Evolutionary conservation across 2,113 vertebrate species (phyloP), one percentile per base, ranked within the genome.

Genomic region (Tachysurus vachellii): DNA sequence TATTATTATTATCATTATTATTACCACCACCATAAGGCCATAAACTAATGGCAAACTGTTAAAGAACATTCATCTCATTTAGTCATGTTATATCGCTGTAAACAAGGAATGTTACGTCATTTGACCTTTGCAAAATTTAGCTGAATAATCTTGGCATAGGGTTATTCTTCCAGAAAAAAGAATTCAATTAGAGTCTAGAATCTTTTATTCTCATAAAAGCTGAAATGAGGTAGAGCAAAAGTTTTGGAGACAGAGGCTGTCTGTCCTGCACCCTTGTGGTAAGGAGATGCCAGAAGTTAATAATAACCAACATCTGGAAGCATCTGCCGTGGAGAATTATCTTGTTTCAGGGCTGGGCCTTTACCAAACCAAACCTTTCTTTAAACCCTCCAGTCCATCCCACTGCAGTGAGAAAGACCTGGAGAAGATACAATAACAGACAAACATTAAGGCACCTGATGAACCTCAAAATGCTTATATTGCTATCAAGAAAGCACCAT

Each of bases 291-390:
- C 50, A 64, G 42, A 21, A 66, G 57, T 76, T 57, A 89, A 89
- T 82, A 83, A 83, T 21, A 80, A 42, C 73, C 5, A 47, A 90
- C 90, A 93, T 92, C 89, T 93, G 92, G 89, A 90, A 92, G 85
- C 89, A 89, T 87, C 87, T 71, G 82, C 84, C 59, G 90, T 10
- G 83, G 82, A 53, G 87, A 75, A 91, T 91, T 89, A 89, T 88
- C 56, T 59, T 57, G 64, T 76, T 87, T 90, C 83, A 83, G 88
- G 70, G 86, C n/a, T 77, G 82, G 36, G 71, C 57, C 70, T 89
- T 86, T 92, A 89, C 87, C 71, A 86, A 91, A 68, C 84, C 80
- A 64, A 44, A 71, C 81, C 86, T 66, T 64, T 85, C 75, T 5
- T 71, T 84, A 80, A 88, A 77, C 50, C 57, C 80, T 75, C 64